Base-by-base conservation (phyloP, 2,888 invertebrate genomes). In the Perdita meconis region DNA sequence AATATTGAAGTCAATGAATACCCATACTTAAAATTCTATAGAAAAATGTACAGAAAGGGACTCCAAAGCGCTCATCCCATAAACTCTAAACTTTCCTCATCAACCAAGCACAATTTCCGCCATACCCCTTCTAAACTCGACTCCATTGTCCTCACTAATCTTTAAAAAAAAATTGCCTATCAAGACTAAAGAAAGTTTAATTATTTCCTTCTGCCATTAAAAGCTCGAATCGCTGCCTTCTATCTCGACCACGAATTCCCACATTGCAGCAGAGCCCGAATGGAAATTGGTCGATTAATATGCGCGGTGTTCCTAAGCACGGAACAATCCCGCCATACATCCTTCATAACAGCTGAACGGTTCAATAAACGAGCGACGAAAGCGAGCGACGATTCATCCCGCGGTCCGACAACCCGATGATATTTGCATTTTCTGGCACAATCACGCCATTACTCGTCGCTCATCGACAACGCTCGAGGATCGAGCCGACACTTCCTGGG, bases 301-400 rank as follows among this genome's bases (percentile, higher is more conserved):
- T 22, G 22, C n/a, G 13, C 34, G 60, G 44, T 22, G 30, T 30
- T 19, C 10, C 44, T 30, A 44, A 47, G 40, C 30, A 60, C 4
- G 60, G 36, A 60, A 75, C 74, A 64, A 64, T 74, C 47, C 72
- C 36, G 3, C 38, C 16, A 16, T 63, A 51, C 50, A 50, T 63
- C 73, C 85, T 81, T 83, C 82, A 81, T 83, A 82, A 85, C 81
- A 74, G 86, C 72, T 67, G 79, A n/a, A 79, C 80, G 82, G 82
- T 81, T 78, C 78, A 74, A 73, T 78, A 77, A 68, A 63, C 44
- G 66, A 65, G 57, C 47, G 59, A 63, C 53, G 65, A 78, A 47
- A 12, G 69, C 51, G 78, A 73, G 53, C 47, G 59, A 66, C 61
- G 65, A 78, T 78, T 70, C 69, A 64, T 69, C 47, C 56, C 22